Conservation (phyloP, 2,888 invertebrate genomes). For the Chalcis sispes region DNA sequence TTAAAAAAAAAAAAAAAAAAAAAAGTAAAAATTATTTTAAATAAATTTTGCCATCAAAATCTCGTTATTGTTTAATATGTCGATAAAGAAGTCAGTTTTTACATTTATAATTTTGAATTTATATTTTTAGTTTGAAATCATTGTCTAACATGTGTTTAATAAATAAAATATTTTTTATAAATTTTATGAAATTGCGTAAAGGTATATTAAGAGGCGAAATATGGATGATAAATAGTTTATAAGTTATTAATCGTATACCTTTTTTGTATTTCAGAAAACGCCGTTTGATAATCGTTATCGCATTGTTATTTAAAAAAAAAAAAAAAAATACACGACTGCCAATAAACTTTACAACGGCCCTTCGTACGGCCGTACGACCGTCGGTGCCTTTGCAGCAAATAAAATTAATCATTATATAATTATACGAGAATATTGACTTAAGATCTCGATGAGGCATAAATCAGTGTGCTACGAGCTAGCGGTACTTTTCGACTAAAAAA, state of each 20-base stretch:
- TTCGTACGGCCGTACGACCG: constrained; percentile 9
- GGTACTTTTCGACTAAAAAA: constrained; percentile 55
- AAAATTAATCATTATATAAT: constrained; percentile 26
- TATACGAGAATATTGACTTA: constrained; percentile 27
- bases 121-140: neutral
- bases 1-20: no score
- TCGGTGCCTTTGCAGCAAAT: constrained; percentile 45
- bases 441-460: constrained; percentile 48
- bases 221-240: constrained; percentile 31
- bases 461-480: constrained; percentile 51
- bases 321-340: constrained; percentile 45
- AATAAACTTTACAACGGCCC: constrained; percentile 37
- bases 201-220: constrained; percentile 13
- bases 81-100: constrained; percentile 12
- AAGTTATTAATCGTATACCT: constrained; percentile 32
- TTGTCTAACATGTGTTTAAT: constrained; percentile 5
- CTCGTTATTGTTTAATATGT: constrained; percentile 15
- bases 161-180: neutral
- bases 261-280: constrained; percentile 38
- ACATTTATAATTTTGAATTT: neutral
- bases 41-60: constrained; percentile 7
- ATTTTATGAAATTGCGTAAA: neutral
- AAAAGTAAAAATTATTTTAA: no score
- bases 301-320: constrained; percentile 27
- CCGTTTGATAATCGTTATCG: constrained; percentile 43